Conservation (phyloP, 2,113 vertebrate genomes). For the Scomber scombrus region DNA sequence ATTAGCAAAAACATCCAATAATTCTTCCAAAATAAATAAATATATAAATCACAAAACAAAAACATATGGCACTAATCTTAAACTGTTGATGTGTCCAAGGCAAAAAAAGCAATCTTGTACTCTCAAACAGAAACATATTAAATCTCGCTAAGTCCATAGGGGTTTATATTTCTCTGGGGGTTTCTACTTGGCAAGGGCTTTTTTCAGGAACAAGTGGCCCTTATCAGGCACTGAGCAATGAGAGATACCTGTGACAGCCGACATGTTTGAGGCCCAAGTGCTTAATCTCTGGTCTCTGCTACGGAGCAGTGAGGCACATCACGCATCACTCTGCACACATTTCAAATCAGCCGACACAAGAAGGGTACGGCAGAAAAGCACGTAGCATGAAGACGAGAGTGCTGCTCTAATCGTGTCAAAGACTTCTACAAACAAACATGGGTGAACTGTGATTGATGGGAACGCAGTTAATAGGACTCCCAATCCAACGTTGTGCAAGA, state of each 20-base stretch:
- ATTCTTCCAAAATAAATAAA: background rate
- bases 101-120: constrained; percentile 49
- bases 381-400: constrained; percentile 37
- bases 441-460: constrained; percentile 79
- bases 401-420: constrained; percentile 79
- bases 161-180: constrained; percentile 48
- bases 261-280: constrained; percentile 74
- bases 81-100: constrained; percentile 34
- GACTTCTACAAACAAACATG: constrained; percentile 80
- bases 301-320: constrained; percentile 68
- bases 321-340: constrained; percentile 61
- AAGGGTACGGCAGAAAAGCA: constrained; percentile 32
- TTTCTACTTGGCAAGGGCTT: constrained; percentile 48
- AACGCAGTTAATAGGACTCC: constrained; percentile 76
- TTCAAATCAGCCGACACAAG: constrained; percentile 54
- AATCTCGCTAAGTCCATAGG: constrained; percentile 36
- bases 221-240: constrained; percentile 72
- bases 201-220: constrained; percentile 69
- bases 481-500: constrained; percentile 52
- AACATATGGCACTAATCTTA: constrained; percentile 9
- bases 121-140: constrained; percentile 49
- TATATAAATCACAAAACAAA: background rate
- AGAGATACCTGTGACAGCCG: constrained; percentile 77
- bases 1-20: constrained; percentile 2
- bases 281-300: constrained; percentile 78